Percentiles rank a stretch among this genome's conserved stretches.
Evolutionary conservation across 1,140 invertebrate species (phyloP).

Genomic region (Hirudo medicinalis): DNA sequence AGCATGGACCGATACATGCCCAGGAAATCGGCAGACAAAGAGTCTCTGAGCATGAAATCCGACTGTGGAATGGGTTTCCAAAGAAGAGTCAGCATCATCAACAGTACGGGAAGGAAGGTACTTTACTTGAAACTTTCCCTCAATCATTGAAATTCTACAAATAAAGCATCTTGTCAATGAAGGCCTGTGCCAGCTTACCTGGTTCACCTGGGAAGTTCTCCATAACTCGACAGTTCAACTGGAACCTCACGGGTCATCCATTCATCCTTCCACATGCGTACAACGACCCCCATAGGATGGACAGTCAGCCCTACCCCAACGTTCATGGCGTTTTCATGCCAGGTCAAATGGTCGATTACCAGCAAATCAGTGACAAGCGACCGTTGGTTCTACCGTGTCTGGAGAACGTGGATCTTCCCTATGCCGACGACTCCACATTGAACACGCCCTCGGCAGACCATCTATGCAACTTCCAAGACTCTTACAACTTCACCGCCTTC

Average conservation of each 20-base stretch:
- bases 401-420: slow-evolving; percentile 87
- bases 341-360: slow-evolving; percentile 64
- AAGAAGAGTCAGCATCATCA: slow-evolving; percentile 21
- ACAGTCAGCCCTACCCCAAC: neutral
- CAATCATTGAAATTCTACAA: too few relatives aligned
- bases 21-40: slow-evolving; percentile 9
- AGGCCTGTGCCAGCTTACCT: slow-evolving; percentile 88
- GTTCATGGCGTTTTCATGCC: slow-evolving; percentile 56
- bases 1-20: slow-evolving; percentile 15
- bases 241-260: slow-evolving; percentile 33
- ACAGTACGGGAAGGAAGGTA: slow-evolving; percentile 22
- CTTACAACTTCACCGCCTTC: slow-evolving; percentile 17
- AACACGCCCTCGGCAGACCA: slow-evolving; percentile 96
- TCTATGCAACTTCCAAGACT: slow-evolving; percentile 34
- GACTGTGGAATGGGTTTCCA: slow-evolving; percentile 8
- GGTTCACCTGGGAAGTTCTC: slow-evolving; percentile 87
- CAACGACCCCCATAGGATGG: slow-evolving; percentile 1
- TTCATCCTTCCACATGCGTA: neutral
- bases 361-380: slow-evolving; percentile 56
- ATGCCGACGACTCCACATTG: slow-evolving; percentile 90
- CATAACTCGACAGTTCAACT: slow-evolving; percentile 67
- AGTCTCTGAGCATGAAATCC: slow-evolving; percentile 16
- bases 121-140: too few relatives aligned
- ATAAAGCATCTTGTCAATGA: slow-evolving; percentile 36
- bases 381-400: slow-evolving; percentile 83